phyloP scores from a whole-genome alignment of 2,888 invertebrate species.

The Tenthredo mesomela region DNA sequence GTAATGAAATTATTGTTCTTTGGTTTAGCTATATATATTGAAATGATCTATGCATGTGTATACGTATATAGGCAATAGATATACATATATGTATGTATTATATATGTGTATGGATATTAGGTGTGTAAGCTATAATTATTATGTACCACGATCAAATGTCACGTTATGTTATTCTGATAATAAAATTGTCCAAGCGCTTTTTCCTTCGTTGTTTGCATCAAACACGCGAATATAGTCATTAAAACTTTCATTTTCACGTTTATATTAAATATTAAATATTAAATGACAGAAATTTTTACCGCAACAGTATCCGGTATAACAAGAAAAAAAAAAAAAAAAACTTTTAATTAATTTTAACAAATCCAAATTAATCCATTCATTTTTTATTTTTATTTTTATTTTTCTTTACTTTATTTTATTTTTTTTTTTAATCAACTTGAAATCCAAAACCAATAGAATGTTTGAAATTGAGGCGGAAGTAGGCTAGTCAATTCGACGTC shows the following conservation, averaged over 20 bases:
- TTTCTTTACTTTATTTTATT: too few relatives aligned
- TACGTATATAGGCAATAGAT: background rate
- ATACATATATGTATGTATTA: too few relatives aligned
- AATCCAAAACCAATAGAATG: background rate
- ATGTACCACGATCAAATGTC: background rate
- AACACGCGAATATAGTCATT: background rate
- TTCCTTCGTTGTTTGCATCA: background rate
- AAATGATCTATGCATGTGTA: background rate
- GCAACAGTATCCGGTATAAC: background rate
- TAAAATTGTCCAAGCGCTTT: background rate
- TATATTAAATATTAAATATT: background rate
- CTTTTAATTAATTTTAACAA: background rate
- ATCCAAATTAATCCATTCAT: background rate
- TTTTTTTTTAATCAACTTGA: background rate
- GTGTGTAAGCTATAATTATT: background rate
- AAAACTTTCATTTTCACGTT: background rate
- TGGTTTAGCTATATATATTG: slow-evolving; percentile 4
- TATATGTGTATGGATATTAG: background rate
- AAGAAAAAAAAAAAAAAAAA: too few relatives aligned
- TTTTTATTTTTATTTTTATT: background rate
- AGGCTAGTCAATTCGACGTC: background rate
- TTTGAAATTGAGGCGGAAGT: background rate
- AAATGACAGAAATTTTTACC: too few relatives aligned
- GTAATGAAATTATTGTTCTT: slow-evolving; percentile 50
- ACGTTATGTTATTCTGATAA: background rate